These are phyloP conservation scores for Drosophila sproati DNA, from an alignment of 1,140 invertebrate species.

Conservation along the genomic window DNA sequence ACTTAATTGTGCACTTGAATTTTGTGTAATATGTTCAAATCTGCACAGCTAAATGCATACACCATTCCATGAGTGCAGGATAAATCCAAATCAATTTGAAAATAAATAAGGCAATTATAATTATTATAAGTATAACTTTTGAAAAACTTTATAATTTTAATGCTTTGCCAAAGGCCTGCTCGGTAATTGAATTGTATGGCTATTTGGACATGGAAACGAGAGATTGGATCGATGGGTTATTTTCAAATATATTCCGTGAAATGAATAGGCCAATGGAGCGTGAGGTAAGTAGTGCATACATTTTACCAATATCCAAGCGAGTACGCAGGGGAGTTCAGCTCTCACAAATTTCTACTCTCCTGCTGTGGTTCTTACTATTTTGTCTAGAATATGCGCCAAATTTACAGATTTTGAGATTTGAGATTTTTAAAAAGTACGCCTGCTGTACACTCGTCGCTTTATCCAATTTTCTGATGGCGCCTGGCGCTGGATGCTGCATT, in stretches of 20 bases:
- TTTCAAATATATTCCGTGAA: slow-evolving; percentile 95
- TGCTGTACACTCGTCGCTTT: too few relatives aligned
- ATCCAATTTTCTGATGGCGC: background rate
- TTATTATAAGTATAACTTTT: background rate
- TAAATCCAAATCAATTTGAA: background rate
- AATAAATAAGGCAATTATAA: background rate
- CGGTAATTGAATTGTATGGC: slow-evolving; percentile 96
- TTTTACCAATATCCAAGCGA: background rate
- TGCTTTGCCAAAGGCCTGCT: slow-evolving; percentile 88
- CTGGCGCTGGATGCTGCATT: slow-evolving; percentile 15
- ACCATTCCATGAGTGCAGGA: background rate
- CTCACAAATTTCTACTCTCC: too few relatives aligned
- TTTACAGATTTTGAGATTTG: too few relatives aligned
- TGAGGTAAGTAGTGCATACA: slow-evolving; percentile 72
- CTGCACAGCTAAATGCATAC: background rate
- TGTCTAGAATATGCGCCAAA: too few relatives aligned
- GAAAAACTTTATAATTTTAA: background rate
- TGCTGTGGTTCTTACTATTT: too few relatives aligned
- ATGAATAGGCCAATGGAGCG: slow-evolving; percentile 91
- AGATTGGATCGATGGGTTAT: slow-evolving; percentile 96
- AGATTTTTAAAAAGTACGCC: too few relatives aligned
- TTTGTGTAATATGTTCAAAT: background rate
- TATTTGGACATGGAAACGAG: slow-evolving; percentile 92
- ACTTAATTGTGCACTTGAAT: background rate
- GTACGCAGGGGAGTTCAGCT: too few relatives aligned